phyloP scores from a whole-genome alignment of 1,140 invertebrate species.

The Whitmania pigra region DNA sequence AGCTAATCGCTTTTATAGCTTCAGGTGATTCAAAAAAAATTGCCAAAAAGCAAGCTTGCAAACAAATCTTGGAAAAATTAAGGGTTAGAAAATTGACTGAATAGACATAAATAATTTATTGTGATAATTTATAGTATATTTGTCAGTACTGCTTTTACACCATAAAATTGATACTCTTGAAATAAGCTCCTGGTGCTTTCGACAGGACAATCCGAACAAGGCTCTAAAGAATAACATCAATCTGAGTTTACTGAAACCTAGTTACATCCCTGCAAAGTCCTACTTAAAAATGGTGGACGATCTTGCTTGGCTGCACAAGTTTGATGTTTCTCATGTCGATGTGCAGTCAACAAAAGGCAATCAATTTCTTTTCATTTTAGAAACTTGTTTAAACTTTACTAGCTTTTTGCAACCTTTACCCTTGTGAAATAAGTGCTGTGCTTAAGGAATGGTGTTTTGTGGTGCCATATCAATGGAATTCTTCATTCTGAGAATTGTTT shows the following conservation, averaged over 20 bases:
- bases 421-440: too few relatives aligned
- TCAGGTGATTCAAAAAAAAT: conserved; percentile 85
- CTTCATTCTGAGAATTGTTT: neutral
- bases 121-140: neutral
- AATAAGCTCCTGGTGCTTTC: neutral
- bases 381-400: neutral
- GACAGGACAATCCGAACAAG: neutral
- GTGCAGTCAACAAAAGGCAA: conserved; percentile 64
- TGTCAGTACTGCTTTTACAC: too few relatives aligned
- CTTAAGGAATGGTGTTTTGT: neutral
- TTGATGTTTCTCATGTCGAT: conserved; percentile 84
- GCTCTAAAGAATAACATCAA: neutral
- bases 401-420: neutral
- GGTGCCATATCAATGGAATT: neutral
- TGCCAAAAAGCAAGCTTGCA: conserved; percentile 79
- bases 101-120: neutral
- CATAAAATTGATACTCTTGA: too few relatives aligned
- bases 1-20: conserved; percentile 36
- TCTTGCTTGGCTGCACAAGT: conserved; percentile 72
- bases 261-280: conserved; percentile 19
- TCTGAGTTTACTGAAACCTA: neutral
- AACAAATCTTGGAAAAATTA: conserved; percentile 57
- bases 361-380: conserved; percentile 19
- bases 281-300: conserved; percentile 76
- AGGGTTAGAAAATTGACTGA: neutral